Base-by-base conservation (phyloP, 2,797 vertebrate genomes). In the Enteromius viviparus region DNA sequence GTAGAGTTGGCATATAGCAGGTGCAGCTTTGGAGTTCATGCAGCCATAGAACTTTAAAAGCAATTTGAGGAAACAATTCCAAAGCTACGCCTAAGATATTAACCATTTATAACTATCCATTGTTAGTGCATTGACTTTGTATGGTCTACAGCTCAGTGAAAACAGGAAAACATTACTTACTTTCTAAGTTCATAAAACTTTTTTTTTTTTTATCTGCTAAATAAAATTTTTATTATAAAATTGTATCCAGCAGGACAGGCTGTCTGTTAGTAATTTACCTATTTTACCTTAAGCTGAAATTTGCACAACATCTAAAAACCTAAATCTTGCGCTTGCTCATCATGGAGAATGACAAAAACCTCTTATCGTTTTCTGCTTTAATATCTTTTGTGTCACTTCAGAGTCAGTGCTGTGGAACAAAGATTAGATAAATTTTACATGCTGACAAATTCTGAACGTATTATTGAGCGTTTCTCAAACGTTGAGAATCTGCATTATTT, bases 11-110 rank as follows among this genome's bases (percentile, higher is more conserved):
- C 47, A 53, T 68, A 29, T 34, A 69, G 65, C 82, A 83, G 82
- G 82, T 83, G 82, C 75, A 78, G 29, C 26, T 70, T 55, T 76
- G 21, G 55, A 62, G 68, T 62, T 51, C 12, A 37, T 49, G 29
- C 69, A 47, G 34, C 23, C 29, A 7, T 15, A 12, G 51, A 32
- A 11, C 66, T 70, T 70, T 29, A 53, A 53, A 65, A 75, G 7
- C 5, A 82, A 6, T 15, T 58, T 32, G 17, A 17, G 60, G 19
- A 29, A 76, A 68, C 29, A 64, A 62, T 23, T 32, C 11, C 53
- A 45, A 62, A 47, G 11, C 34, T 58, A 58, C 10, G 17, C 29
- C 65, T 49, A 37, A 32, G 23, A 65, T 45, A 37, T 51, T 29
- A 78, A 51, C 11, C n/a, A 29, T 8, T 68, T 65, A 49, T 26